Evolutionary conservation across 2,797 vertebrate species (phyloP).

Genomic region (Liasis olivaceus): DNA sequence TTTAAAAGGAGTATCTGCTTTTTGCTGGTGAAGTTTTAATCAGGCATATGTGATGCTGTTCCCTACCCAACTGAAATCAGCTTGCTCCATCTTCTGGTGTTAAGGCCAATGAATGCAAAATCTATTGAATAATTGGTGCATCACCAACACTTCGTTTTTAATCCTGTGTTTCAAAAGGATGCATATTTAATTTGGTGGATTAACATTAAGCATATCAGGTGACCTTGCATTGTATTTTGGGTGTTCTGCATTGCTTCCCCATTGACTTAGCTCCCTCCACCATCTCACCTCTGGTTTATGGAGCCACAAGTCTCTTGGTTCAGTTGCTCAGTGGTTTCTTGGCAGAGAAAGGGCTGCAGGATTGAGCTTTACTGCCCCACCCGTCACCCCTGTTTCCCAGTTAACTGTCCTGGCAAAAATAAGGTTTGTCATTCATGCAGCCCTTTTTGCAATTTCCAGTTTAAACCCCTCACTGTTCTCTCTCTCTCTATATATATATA

Average conservation of each 20-base stretch:
- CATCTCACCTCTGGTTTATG: not conserved
- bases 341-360: not conserved
- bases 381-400: not conserved
- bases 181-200: not conserved
- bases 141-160: not conserved
- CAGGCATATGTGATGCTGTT: not conserved
- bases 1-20: not conserved
- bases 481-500: not conserved
- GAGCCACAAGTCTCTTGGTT: not conserved
- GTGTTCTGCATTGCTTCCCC: not conserved
- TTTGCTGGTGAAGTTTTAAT: not conserved
- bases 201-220: not conserved
- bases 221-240: too few relatives aligned
- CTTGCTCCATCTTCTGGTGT: not conserved
- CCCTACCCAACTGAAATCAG: too few relatives aligned
- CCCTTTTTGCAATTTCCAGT: too few relatives aligned
- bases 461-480: not conserved
- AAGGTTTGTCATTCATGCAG: not conserved
- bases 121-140: not conserved
- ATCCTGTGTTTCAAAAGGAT: not conserved
- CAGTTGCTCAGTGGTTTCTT: too few relatives aligned
- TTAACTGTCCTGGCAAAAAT: too few relatives aligned
- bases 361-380: not conserved
- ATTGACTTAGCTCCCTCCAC: not conserved
- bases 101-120: too few relatives aligned